A percentile compares a stretch with the other conserved stretches of the same genome.
phyloP scores from a whole-genome alignment of 2,888 invertebrate genomes.

The Macrosiphum euphorbiae region DNA sequence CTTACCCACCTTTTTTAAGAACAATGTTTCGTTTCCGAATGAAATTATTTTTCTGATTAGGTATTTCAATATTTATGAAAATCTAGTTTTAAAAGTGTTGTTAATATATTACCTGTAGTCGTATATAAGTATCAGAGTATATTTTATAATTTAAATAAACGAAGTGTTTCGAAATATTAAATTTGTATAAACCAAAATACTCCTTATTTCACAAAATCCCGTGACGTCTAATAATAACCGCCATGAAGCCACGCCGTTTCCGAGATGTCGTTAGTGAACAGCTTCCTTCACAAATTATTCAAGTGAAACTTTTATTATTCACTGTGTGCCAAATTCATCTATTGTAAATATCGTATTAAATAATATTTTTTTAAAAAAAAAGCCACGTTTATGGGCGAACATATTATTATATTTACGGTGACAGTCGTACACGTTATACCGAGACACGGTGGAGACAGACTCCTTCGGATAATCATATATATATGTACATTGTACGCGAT shows the following conservation, averaged over 20 bases:
- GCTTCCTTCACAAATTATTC: too few relatives aligned
- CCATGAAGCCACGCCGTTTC: neutral
- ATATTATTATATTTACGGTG: neutral
- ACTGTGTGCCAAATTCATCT: too few relatives aligned
- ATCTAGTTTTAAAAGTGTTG: neutral
- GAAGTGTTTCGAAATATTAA: neutral
- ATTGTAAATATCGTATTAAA: too few relatives aligned
- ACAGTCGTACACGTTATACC: neutral
- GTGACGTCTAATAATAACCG: neutral
- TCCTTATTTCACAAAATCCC: neutral
- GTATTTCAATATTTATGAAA: neutral
- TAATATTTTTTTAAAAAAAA: too few relatives aligned
- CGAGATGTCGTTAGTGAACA: too few relatives aligned
- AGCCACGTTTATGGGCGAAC: neutral
- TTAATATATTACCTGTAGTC: neutral
- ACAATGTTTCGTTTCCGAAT: neutral
- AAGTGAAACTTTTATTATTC: too few relatives aligned
- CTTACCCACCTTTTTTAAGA: too few relatives aligned
- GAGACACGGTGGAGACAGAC: neutral
- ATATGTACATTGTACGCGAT: neutral
- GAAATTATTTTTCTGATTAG: neutral
- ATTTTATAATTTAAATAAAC: neutral
- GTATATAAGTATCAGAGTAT: neutral
- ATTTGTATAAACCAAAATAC: neutral
- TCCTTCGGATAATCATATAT: neutral